Evolutionary conservation across 2,888 invertebrate genomes (phyloP).

Genomic region (Andrena bicolor): DNA sequence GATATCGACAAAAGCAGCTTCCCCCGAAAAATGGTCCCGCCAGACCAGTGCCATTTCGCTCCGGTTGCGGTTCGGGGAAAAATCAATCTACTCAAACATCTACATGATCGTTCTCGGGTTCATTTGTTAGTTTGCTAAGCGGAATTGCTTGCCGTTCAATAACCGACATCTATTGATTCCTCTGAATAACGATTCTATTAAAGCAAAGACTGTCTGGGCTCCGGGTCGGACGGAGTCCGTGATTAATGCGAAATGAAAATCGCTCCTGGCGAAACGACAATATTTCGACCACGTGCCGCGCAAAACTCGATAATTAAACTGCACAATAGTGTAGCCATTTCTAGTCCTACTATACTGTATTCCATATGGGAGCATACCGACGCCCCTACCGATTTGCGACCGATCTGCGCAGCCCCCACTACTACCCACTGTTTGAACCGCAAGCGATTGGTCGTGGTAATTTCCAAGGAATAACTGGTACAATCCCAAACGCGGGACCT

Average conservation of each 20-base stretch:
- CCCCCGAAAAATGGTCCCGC: conserved; percentile 19
- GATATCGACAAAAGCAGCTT: conserved; percentile 14
- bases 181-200: conserved; percentile 57
- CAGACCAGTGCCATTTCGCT: not conserved
- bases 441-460: no score
- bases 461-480: no score
- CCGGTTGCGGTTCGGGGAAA: conserved; percentile 7
- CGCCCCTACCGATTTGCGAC: no score
- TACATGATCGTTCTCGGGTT: conserved; percentile 24
- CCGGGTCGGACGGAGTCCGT: not conserved
- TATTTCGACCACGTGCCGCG: conserved; percentile 42
- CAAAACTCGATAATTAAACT: conserved; percentile 49
- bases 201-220: conserved; percentile 54
- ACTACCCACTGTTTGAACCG: no score
- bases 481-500: no score
- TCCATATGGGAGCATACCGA: no score
- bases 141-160: conserved; percentile 58
- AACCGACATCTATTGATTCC: conserved; percentile 56
- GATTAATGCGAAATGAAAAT: conserved; percentile 66
- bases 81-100: conserved; percentile 37
- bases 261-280: conserved; percentile 45
- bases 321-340: conserved; percentile 23
- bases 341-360: no score
- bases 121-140: conserved; percentile 55
- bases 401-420: no score